Percentiles rank a stretch among this genome's conserved stretches.
Evolutionary conservation across 2,113 vertebrate genomes (phyloP).

Genomic region (Maccullochella peelii): DNA sequence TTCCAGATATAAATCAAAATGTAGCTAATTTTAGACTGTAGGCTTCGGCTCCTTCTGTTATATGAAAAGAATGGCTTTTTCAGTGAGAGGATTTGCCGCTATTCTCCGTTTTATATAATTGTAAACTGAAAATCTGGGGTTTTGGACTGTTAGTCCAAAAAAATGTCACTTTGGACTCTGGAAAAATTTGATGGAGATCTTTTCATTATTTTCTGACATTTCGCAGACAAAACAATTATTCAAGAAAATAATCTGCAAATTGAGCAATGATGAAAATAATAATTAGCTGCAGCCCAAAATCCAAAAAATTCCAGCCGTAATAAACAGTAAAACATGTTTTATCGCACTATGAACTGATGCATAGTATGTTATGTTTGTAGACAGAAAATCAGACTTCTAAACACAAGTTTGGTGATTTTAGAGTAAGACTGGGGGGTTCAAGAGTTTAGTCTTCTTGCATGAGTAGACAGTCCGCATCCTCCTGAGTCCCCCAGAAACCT

Average conservation of each 20-base stretch:
- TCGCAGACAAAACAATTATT: background rate
- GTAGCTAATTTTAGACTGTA: background rate
- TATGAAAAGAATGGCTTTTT: background rate
- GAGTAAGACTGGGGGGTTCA: conserved; percentile 18
- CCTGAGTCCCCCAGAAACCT: conserved; percentile 5
- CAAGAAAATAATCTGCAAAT: background rate
- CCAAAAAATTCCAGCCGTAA: background rate
- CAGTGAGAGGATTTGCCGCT: too few species aligned
- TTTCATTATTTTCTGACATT: background rate
- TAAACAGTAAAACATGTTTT: background rate
- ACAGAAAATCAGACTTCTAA: background rate
- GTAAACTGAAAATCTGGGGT: too few species aligned
- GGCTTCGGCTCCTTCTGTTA: background rate
- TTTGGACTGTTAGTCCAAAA: background rate
- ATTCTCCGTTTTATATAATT: too few species aligned
- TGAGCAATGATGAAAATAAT: background rate
- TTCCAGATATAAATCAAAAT: background rate
- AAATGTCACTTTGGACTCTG: too few species aligned
- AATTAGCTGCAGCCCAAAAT: background rate
- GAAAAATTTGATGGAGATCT: background rate
- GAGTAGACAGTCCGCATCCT: conserved; percentile 50
- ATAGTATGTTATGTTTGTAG: background rate
- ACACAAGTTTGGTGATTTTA: background rate
- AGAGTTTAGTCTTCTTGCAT: conserved; percentile 38
- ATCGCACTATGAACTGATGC: too few species aligned